phyloP scores from a whole-genome alignment of 2,113 vertebrate species.

The Emberiza fucata region DNA sequence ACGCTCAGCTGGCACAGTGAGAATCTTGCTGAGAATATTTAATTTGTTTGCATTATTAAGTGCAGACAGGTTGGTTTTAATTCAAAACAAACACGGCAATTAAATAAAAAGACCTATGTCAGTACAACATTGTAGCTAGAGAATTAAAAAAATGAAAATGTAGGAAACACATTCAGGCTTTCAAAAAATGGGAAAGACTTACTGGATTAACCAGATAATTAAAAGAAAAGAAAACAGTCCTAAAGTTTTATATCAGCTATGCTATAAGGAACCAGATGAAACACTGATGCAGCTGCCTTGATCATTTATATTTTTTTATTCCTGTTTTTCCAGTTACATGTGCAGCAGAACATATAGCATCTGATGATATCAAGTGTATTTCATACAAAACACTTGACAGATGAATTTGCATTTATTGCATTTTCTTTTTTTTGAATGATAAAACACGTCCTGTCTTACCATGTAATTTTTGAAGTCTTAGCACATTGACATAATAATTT shows the following conservation, averaged over 20 bases:
- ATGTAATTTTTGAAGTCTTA: not conserved
- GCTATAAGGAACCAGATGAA: not conserved
- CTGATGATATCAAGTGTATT: not conserved
- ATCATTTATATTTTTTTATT: not conserved
- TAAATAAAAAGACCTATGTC: not conserved
- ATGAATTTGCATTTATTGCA: not conserved
- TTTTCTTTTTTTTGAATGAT: not conserved
- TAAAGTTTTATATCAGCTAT: not conserved
- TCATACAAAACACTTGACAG: not conserved
- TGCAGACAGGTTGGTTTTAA: conserved; percentile 42
- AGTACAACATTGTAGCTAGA: not conserved
- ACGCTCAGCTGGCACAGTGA: not conserved
- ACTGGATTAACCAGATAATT: not conserved
- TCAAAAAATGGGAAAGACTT: not conserved
- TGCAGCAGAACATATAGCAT: not conserved
- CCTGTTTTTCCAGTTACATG: conserved; percentile 13
- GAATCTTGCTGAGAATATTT: conserved; percentile 47
- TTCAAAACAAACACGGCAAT: conserved; percentile 51
- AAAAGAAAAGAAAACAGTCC: not conserved
- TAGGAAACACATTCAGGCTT: not conserved
- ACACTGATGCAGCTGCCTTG: not conserved
- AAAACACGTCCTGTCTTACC: not conserved
- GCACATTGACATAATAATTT: not conserved
- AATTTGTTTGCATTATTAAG: conserved; percentile 57
- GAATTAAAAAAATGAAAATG: not conserved